phyloP scores from a whole-genome alignment of 2,797 vertebrate species.

The Moxostoma hubbsi region DNA sequence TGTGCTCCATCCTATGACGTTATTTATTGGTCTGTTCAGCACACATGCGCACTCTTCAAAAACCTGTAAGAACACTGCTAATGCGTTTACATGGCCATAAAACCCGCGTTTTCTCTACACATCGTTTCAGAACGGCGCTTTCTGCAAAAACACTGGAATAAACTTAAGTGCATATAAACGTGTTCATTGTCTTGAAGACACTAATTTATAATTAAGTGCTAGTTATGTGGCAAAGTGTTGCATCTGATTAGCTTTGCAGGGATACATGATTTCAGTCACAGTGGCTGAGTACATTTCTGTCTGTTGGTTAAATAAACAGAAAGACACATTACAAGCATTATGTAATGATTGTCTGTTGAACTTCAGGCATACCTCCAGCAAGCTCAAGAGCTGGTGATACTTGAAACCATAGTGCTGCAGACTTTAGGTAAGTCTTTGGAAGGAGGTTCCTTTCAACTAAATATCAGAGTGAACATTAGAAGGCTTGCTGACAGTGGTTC shows the following conservation, averaged over 20 bases:
- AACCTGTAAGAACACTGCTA: too few relatives aligned
- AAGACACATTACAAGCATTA: constrained; percentile 83
- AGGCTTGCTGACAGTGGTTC: constrained; percentile 60
- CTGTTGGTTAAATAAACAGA: constrained; percentile 53
- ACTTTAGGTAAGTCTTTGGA: constrained; percentile 91
- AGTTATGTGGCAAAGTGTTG: neutral
- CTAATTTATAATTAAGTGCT: neutral
- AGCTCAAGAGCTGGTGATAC: constrained; percentile 99
- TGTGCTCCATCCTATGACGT: too few relatives aligned
- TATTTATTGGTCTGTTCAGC: too few relatives aligned
- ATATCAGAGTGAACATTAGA: constrained; percentile 24
- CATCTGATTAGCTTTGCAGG: constrained; percentile 11
- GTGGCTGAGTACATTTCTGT: constrained; percentile 38
- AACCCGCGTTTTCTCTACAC: too few relatives aligned
- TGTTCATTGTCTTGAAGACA: neutral
- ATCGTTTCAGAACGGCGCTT: too few relatives aligned
- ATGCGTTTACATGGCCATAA: too few relatives aligned
- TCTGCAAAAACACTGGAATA: too few relatives aligned
- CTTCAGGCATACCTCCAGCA: constrained; percentile 98
- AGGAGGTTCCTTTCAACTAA: constrained; percentile 39
- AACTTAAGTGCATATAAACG: too few relatives aligned
- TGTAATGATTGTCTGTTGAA: constrained; percentile 86
- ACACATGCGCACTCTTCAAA: too few relatives aligned
- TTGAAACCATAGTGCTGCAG: constrained; percentile 99
- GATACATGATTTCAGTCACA: constrained; percentile 3